Conservation (phyloP, 2,113 vertebrate species). For the Lota lota region DNA sequence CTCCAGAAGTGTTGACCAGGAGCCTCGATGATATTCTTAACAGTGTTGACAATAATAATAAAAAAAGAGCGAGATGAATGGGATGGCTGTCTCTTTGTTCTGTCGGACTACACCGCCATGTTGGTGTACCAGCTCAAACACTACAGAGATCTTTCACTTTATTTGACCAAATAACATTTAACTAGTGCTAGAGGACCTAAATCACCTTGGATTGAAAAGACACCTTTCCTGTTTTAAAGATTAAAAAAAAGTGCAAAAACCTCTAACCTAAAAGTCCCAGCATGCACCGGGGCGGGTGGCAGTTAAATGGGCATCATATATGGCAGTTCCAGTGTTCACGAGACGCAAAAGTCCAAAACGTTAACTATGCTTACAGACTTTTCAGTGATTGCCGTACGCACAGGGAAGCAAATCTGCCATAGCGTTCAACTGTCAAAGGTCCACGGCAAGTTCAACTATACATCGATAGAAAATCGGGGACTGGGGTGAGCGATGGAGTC, state of each 20-base stretch:
- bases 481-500: conserved; percentile 19
- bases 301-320: conserved; percentile 55
- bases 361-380: conserved; percentile 42
- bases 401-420: conserved; percentile 51
- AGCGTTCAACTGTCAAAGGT: no score
- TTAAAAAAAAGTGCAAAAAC: conserved; percentile 49
- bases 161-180: not conserved
- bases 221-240: not conserved
- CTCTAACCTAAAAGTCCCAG: conserved; percentile 55
- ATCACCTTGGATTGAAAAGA: not conserved
- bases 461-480: conserved; percentile 48
- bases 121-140: not conserved
- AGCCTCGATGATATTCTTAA: conserved; percentile 30
- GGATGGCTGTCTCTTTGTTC: conserved; percentile 32
- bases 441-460: conserved; percentile 45
- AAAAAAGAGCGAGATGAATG: conserved; percentile 20
- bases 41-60: conserved; percentile 36
- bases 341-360: conserved; percentile 31
- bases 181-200: not conserved
- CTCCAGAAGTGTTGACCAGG: conserved; percentile 18
- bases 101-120: not conserved
- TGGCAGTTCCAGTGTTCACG: conserved; percentile 58
- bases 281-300: conserved; percentile 62
- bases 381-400: conserved; percentile 75
- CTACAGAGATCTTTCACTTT: not conserved